These are phyloP conservation scores for Ictalurus punctatus DNA, from an alignment of 2,113 vertebrate genomes.

Conservation along the genomic window DNA sequence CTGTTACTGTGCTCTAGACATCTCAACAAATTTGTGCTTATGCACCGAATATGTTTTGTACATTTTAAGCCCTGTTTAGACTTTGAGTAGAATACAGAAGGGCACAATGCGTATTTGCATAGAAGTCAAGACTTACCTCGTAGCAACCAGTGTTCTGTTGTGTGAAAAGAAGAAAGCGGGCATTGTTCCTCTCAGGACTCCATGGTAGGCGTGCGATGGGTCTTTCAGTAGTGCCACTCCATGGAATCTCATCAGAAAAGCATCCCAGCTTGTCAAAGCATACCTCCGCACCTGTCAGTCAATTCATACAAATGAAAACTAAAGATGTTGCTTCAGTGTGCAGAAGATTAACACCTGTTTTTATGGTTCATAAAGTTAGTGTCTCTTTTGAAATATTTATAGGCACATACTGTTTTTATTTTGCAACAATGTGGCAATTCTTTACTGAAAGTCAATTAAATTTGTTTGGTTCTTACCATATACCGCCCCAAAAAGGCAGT, in stretches of 20 bases:
- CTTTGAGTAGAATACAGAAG: neutral
- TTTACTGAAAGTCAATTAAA: neutral
- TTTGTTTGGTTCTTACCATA: constrained; percentile 53
- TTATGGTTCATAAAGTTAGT: neutral
- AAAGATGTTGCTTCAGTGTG: neutral
- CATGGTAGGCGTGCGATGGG: constrained; percentile 72
- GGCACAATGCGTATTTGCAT: neutral
- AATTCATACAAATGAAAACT: neutral
- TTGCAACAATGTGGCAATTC: neutral
- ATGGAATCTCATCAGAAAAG: constrained; percentile 74
- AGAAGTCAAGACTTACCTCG: constrained; percentile 66
- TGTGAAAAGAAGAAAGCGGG: constrained; percentile 80
- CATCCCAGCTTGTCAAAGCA: constrained; percentile 78
- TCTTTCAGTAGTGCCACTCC: constrained; percentile 74
- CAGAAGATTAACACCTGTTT: neutral
- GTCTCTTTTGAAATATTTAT: neutral
- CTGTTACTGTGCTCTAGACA: no score
- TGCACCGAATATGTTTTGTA: neutral
- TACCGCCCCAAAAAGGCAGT: constrained; percentile 46
- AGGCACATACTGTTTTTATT: neutral
- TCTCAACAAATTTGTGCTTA: neutral
- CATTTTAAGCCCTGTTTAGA: neutral
- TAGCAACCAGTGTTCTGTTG: constrained; percentile 70
- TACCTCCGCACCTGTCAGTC: constrained; percentile 57
- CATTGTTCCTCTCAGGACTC: constrained; percentile 70